Conservation (phyloP, 2,797 vertebrate species). For the Peromyscus melanophrys region DNA sequence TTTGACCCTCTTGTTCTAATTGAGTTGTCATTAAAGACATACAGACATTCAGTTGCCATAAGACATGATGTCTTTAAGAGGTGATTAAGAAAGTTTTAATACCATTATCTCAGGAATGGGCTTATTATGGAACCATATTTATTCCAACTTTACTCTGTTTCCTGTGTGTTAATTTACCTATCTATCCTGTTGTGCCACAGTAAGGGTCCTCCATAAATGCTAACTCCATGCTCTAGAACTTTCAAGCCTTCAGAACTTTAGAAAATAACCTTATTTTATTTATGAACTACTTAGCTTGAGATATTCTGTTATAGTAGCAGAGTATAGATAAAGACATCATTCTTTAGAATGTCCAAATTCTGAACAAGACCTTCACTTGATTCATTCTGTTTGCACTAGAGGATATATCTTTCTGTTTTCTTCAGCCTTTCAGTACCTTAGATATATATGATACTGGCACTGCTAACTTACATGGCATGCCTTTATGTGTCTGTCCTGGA, state of each 20-base stretch:
- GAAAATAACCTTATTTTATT: background rate
- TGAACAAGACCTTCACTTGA: background rate
- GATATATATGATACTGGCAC: background rate
- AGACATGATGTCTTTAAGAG: background rate
- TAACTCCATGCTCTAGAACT: background rate
- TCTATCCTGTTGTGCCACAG: background rate
- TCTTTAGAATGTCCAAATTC: background rate
- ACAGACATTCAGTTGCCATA: background rate
- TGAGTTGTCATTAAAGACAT: background rate
- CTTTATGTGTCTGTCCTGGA: background rate
- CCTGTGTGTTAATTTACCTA: background rate
- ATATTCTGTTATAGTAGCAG: background rate
- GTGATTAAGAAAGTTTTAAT: background rate
- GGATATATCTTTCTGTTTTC: background rate
- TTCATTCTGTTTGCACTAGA: background rate
- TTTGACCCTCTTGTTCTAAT: background rate
- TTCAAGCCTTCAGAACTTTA: background rate
- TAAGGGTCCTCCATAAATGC: fast-evolving
- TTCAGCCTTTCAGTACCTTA: background rate
- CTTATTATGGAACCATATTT: background rate
- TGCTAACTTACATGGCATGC: background rate
- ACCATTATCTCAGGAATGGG: background rate
- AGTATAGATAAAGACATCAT: background rate
- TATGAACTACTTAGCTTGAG: background rate
- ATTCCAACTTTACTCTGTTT: background rate